Evolutionary conservation across 2,113 vertebrate species (phyloP), one percentile per base, ranked within the genome.

Genomic region (Zapornia atra): DNA sequence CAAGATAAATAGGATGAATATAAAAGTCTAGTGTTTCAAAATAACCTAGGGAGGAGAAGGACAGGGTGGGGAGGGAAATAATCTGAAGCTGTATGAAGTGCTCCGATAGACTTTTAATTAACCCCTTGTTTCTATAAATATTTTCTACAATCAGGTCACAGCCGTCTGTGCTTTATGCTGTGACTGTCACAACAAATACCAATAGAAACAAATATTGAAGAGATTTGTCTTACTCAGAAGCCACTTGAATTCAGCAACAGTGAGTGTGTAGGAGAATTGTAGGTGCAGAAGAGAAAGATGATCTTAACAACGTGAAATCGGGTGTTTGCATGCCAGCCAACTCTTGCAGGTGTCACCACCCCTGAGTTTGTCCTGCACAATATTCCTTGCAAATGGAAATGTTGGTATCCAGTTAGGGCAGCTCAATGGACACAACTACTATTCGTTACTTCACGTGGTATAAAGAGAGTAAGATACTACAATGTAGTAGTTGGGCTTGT

Each of bases 171-270:
- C 97, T 98, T 98, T 98, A 68, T 42, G 84, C 98, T 97, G 82
- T 97, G 97, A 96, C 98, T 86, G 5, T 98, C 98, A 98, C 97
- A 83, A 97, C 95, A 97, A 98, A 97, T 96, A 97, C 61, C 90
- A 93, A 95, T 90, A 96, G 98, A 98, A 96, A 97, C 97, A 98
- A 88, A 31, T 31, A 42, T 25, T 60, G 68, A 68, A 51, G 79
- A 71, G 51, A 82, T 82, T 82, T 61, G 65, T 79, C 66, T 68
- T 80, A 15, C 24, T 88, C 42, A 50, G 69, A 95, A 95, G 88
- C 68, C 72, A 92, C 33, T 64, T 87, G 60, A 89, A 86, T 63
- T 51, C 40, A 12, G 9, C 40, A 19, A 28, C 40, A 81, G 40
- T 42, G 59, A 88, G 60, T 15, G 16, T 56, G 34, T 15, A 50